Evolutionary conservation across 2,797 vertebrate genomes (phyloP), one percentile per base, ranked within the genome.

Genomic region (Sebastes vulpes): DNA sequence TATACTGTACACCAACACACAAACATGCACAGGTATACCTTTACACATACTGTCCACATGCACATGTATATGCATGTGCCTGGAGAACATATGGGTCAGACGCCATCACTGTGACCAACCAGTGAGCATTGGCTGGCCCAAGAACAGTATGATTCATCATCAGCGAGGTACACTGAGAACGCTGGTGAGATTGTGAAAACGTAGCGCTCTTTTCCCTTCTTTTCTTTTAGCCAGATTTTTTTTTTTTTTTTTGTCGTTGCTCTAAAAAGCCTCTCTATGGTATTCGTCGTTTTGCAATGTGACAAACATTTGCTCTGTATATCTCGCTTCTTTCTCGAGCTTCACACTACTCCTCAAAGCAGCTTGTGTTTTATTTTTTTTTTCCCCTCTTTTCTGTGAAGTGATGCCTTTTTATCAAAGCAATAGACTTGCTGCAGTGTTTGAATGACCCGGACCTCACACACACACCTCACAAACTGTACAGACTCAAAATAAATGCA

Each of bases 391-490:
- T 88, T 92, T 95, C 84, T 93, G 90, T 95, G 83, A 93, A 94
- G 88, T 94, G 91, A 94, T 93, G 94, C 93, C 91, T 95, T 94
- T 79, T 96, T 90, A 86, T 93, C 85, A 60, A 93, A 96, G 95
- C 94, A 95, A 95, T 96, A 96, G 92, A 95, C 71, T 94, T 90
- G 92, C 90, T 94, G 83, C 92, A 94, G 93, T 93, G 93, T 94
- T 94, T 92, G 89, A 92, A 94, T 89, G 90, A 95, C 91, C 93
- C 88, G 89, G 92, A 96, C 90, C 94, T 94, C 94, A 94, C 86
- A 89, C 79, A 53, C 42, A 46, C 91, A 92, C 91, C 90, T 91
- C 88, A n/a, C 85, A 81, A 84, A 89, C 92, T 92, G 88, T 89
- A 94, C 91, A 93, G 89, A 89, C 90, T 95, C 74, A 88, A 92